A percentile compares a stretch with the other conserved stretches of the same genome.
Evolutionary conservation across 2,888 invertebrate species (phyloP).

Genomic region (Hypena proboscidalis): DNA sequence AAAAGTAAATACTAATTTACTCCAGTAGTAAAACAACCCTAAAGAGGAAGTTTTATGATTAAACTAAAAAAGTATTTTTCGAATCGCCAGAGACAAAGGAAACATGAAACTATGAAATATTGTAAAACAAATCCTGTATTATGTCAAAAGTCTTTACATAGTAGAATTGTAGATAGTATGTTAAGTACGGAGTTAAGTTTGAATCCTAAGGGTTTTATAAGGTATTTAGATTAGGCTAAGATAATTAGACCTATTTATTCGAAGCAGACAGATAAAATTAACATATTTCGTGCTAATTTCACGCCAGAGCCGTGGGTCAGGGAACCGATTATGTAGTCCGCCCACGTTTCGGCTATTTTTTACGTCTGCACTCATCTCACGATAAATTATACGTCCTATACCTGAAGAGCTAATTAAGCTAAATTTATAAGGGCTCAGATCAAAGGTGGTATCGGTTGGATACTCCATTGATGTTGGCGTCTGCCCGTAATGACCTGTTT

Average conservation of each 20-base stretch:
- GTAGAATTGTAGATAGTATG: too few relatives aligned
- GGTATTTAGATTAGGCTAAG: conserved; percentile 27
- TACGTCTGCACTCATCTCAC: conserved; percentile 39
- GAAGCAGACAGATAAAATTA: conserved; percentile 40
- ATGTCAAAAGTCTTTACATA: too few relatives aligned
- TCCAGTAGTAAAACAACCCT: too few relatives aligned
- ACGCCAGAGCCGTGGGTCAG: conserved; percentile 27
- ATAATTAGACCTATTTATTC: conserved; percentile 35
- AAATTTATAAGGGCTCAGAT: conserved; percentile 44
- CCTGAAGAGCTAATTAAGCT: conserved; percentile 46
- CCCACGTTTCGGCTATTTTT: conserved; percentile 41
- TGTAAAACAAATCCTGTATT: too few relatives aligned
- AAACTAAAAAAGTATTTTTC: too few relatives aligned
- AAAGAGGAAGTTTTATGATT: too few relatives aligned
- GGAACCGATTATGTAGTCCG: conserved; percentile 34
- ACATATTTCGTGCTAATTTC: conserved; percentile 42
- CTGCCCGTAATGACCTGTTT: conserved; percentile 37
- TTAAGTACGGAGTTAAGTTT: not conserved
- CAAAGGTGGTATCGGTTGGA: conserved; percentile 41
- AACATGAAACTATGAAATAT: too few relatives aligned
- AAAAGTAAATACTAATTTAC: too few relatives aligned
- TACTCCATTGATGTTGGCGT: conserved; percentile 32
- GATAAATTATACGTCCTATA: conserved; percentile 47
- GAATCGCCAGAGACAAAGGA: too few relatives aligned
- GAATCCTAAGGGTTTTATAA: conserved; percentile 20